Evolutionary conservation across 2,797 vertebrate genomes (phyloP), one percentile per base, ranked within the genome.

Genomic region (Clangula hyemalis): DNA sequence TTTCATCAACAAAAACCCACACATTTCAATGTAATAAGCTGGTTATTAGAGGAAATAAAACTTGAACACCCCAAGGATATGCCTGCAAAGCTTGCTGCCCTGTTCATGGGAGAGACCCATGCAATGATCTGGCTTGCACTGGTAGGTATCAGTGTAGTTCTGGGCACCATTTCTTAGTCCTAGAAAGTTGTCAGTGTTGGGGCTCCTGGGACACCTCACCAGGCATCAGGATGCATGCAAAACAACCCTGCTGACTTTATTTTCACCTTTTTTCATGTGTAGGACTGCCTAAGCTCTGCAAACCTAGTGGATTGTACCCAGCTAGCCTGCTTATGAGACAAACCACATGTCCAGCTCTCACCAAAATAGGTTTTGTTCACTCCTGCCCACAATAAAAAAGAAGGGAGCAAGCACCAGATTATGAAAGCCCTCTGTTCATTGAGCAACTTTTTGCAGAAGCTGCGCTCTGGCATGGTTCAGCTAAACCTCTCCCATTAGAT

Each of bases 401-500:
- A 7, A 21, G 12, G 60, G 8, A 39, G 5, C 0, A 1, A 77
- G 11, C 38, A 41, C 7, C 25, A 34, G 13, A 22, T 13, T 8
- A 1, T 4, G 16, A 10, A 10, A 38, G 54, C 10, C 19, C 20
- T 49, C 28, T 83, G 4, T 28, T 75, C 61, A 15, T 11, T 1
- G 2, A 56, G 47, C 57, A 73, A 15, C 8, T 2, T 10, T 36
- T 53, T 22, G 47, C 45, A 85, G 69, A 64, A 61, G 25, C 71
- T 28, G 12, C 1, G 0, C 58, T 60, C 54, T 62, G 41, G 6
- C 38, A 11, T 8, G 5, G 34, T 80, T 16, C 25, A 51, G 2
- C 36, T 38, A 12, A 8, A 14, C 24, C 69, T 47, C 13, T 49
- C 25, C 16, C 47, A 13, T 56, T 11, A 21, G 12, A 64, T 36